These are phyloP conservation scores for Chloebia gouldiae DNA, from an alignment of 2,113 vertebrate species.

Conservation along the genomic window DNA sequence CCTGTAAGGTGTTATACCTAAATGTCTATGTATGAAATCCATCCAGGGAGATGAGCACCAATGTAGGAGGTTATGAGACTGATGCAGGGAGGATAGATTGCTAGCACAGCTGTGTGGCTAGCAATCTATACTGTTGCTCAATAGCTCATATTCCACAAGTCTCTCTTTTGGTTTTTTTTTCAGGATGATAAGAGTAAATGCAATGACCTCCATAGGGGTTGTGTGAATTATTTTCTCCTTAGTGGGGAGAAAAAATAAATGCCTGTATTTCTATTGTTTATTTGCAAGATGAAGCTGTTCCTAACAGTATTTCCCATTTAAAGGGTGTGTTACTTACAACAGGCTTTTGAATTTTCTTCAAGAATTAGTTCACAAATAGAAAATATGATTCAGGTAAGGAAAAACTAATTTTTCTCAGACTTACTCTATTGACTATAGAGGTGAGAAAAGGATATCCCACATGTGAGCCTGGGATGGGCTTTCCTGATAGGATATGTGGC, in stretches of 20 bases:
- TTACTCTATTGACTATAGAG: neutral
- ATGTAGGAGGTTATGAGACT: neutral
- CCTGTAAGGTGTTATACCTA: neutral
- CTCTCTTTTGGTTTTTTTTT: neutral
- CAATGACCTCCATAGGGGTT: neutral
- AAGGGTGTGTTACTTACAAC: neutral
- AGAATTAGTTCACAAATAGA: neutral
- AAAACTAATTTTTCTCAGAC: neutral
- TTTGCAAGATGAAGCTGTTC: neutral
- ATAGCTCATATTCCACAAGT: neutral
- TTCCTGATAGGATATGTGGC: neutral
- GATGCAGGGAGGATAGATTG: neutral
- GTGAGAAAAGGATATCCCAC: neutral
- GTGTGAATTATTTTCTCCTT: neutral
- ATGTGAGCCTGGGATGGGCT: neutral
- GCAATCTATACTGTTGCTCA: neutral
- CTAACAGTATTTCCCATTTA: neutral
- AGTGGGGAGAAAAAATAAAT: fast-evolving
- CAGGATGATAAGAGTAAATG: neutral
- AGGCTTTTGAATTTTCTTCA: neutral
- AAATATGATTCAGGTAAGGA: neutral
- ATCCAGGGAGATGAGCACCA: neutral
- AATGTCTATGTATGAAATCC: neutral
- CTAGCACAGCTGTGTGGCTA: neutral
- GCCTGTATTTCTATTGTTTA: neutral